phyloP scores from a whole-genome alignment of 2,888 invertebrate species.

The Hypsopygia costalis region DNA sequence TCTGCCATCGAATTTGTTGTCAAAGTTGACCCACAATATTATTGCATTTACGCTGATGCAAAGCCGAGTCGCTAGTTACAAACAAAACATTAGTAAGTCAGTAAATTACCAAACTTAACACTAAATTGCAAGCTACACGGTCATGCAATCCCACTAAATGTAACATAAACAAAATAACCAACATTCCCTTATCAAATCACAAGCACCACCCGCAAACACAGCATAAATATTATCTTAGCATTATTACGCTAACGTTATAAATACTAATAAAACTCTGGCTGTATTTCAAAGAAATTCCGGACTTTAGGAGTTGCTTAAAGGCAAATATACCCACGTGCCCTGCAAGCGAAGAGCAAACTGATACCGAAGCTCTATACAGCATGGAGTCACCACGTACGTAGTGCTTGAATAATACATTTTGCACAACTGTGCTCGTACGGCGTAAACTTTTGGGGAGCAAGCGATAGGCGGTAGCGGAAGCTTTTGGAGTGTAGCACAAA shows the following conservation, averaged over 20 bases:
- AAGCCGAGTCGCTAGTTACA: too few species aligned
- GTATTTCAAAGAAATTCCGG: neutral
- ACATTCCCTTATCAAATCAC: neutral
- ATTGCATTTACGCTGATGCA: too few species aligned
- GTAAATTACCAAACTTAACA: too few species aligned
- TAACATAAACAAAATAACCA: too few species aligned
- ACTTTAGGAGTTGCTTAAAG: conserved; percentile 1
- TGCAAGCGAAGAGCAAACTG: conserved; percentile 1
- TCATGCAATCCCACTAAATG: too few species aligned
- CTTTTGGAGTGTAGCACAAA: too few species aligned
- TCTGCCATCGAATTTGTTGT: too few species aligned
- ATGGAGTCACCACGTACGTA: conserved; percentile 14
- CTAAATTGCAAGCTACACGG: too few species aligned
- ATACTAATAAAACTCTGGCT: conserved; percentile 2
- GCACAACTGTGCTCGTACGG: conserved; percentile 20
- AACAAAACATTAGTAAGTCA: too few species aligned
- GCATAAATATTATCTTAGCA: conserved; percentile 2
- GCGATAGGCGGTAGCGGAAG: conserved; percentile 6
- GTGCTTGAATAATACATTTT: conserved; percentile 24
- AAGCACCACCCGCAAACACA: neutral
- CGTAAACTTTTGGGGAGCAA: conserved; percentile 6
- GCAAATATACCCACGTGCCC: conserved; percentile 7
- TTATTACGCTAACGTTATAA: neutral
- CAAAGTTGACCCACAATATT: too few species aligned
- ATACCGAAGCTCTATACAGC: conserved; percentile 1